Evolutionary conservation across 2,888 invertebrate species (phyloP), one percentile per base, ranked within the genome.

Genomic region (Portevinia maculata): DNA sequence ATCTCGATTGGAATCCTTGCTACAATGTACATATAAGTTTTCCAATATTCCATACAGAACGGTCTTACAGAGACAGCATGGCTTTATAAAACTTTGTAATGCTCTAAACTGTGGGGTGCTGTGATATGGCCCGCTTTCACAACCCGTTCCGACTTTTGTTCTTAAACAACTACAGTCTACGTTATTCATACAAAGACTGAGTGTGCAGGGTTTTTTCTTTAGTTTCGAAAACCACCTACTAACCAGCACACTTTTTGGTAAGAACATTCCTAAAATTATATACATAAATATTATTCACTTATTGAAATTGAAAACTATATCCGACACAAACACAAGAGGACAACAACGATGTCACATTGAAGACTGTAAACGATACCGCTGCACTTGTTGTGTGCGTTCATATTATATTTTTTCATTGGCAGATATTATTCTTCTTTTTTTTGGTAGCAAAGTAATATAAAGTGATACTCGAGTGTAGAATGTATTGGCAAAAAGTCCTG

Each of bases 261-360:
- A 79, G 60, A 50, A 79, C 67, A 28, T 41, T 15, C 34, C 8
- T 5, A 44, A 74, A 60, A 60, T 57, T 15, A 69, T 55, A 74
- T 73, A 67, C 67, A 55, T 79, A 74, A 79, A 79, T 69, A 74
- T 74, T 79, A 74, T 74, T 74, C 79, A 79, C 67, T 79, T 79
- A 79, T 79, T 79, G 79, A 79, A 79, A 79, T 79, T 79, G 74
- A 74, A 79, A 79, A 79, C 74, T 69, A 67, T 79, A 74, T 67
- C 57, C 48, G 69, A 74, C 69, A 69, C 41, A 53, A 53, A 34
- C 52, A 71, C 30, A 53, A 32, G 32, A 71, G 52, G 41, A 60
- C 60, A 60, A 71, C 57, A 70, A 59, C 50, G 55, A 34, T 32
- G 13, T 32, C 53, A 21, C 24, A 53, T 15, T 28, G 19, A 46